Evolutionary conservation across 2,113 vertebrate genomes (phyloP), one percentile per base, ranked within the genome.

Genomic region (Plectropomus leopardus): DNA sequence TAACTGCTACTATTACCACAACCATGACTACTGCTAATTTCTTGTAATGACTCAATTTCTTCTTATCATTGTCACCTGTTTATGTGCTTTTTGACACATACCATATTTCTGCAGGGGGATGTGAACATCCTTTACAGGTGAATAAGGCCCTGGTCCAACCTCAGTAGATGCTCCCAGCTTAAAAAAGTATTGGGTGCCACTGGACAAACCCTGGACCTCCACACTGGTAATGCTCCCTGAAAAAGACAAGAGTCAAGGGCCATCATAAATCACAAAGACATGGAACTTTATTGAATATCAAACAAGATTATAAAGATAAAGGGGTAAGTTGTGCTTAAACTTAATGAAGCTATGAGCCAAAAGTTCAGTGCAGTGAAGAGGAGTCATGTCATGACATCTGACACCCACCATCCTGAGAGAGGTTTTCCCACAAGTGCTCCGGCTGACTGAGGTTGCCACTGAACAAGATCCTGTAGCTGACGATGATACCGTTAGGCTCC

Each of bases 91-190:
- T 60, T 24, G 26, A 17, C 14, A 85, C 88, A 55, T 80, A 95
- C 94, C 94, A 45, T 93, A 94, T 85, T 92, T 95, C 58, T 96
- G 94, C 47, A 94, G 89, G 0, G 96, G 95, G 2, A 96, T 98
- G 78, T 96, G 95, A 72, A 98, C 96, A 13, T 97, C 98, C 89
- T 96, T 97, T 40, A 97, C 86, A 0, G 91, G 92, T 1, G 98
- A 97, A 83, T 96, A 99, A 3, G 98, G 98, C 30, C 98, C 98
- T 0, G 95, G 94, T 10, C 98, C 98, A 86, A 97, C 94, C 4
- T 97, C 94, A 0, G 97, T 99, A 76, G 96, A 97, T 0, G 98
- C 97, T 48, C 96, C 96, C 93, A 99, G 94, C 93, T 98, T 99
- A 93, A 99, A 98, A 93, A 97, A 99, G 87, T 99, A 99, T 58